phyloP scores from a whole-genome alignment of 1,140 invertebrate genomes.

The Amphibalanus amphitrite region DNA sequence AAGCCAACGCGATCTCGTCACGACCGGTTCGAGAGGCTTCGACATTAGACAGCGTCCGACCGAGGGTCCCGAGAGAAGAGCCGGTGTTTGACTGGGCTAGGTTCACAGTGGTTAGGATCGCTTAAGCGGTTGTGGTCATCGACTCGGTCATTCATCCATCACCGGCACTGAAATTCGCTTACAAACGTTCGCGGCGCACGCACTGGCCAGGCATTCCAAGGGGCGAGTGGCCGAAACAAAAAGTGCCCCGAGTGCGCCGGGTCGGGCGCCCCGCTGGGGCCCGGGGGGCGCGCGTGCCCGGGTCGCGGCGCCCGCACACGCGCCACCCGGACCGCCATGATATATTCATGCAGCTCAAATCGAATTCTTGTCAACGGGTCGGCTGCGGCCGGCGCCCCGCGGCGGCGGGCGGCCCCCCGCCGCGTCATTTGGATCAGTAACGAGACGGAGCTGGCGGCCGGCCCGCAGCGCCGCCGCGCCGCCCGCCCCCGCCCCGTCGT shows the following conservation, averaged over 20 bases:
- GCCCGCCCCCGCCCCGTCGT: not conserved
- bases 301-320: not conserved
- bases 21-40: not conserved
- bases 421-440: not conserved
- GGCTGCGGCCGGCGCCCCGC: not conserved
- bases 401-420: too few species aligned
- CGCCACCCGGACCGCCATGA: not conserved
- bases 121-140: not conserved
- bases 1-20: not conserved
- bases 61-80: too few species aligned
- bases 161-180: not conserved
- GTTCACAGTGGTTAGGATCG: not conserved
- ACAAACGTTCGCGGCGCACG: not conserved
- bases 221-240: not conserved
- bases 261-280: too few species aligned
- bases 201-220: not conserved
- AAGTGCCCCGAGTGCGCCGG: not conserved
- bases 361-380: slow-evolving; percentile 1
- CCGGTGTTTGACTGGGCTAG: too few species aligned
- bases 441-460: not conserved
- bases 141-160: not conserved
- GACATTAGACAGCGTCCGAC: too few species aligned
- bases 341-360: not conserved
- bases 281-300: not conserved
- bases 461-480: too few species aligned